Percentiles rank a stretch among this genome's conserved stretches.
Evolutionary conservation across 2,797 vertebrate genomes (phyloP).

Genomic region (Xiphophorus birchmanni): DNA sequence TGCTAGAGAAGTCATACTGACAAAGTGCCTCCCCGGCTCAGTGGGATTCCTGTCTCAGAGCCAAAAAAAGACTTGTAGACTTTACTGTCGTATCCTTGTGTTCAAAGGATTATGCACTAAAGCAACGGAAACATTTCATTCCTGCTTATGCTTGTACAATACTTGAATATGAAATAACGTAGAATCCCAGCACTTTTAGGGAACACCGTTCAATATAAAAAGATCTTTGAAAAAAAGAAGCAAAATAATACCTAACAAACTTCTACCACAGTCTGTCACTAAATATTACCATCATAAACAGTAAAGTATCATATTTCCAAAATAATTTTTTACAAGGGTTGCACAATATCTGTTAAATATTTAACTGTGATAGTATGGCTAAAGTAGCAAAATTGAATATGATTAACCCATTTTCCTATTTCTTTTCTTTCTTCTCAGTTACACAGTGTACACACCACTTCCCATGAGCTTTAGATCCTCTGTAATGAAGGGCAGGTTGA

Average conservation of each 20-base stretch:
- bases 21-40: conserved; percentile 31
- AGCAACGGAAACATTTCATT: conserved; percentile 9
- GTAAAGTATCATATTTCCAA: background rate
- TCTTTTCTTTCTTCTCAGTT: background rate
- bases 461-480: background rate
- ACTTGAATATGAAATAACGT: background rate
- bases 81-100: background rate
- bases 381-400: background rate
- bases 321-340: background rate
- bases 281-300: background rate
- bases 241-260: background rate
- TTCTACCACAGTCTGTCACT: background rate
- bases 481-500: background rate
- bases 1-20: conserved; percentile 48
- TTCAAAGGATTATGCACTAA: conserved; percentile 13
- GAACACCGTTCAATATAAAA: background rate
- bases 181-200: background rate
- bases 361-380: background rate
- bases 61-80: conserved; percentile 22
- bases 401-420: background rate
- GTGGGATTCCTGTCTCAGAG: conserved; percentile 17
- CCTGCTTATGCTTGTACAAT: conserved; percentile 11
- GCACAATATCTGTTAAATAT: background rate
- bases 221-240: background rate
- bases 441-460: background rate